Evolutionary conservation across 2,797 vertebrate species (phyloP).

Genomic region (Circus cinereus): DNA sequence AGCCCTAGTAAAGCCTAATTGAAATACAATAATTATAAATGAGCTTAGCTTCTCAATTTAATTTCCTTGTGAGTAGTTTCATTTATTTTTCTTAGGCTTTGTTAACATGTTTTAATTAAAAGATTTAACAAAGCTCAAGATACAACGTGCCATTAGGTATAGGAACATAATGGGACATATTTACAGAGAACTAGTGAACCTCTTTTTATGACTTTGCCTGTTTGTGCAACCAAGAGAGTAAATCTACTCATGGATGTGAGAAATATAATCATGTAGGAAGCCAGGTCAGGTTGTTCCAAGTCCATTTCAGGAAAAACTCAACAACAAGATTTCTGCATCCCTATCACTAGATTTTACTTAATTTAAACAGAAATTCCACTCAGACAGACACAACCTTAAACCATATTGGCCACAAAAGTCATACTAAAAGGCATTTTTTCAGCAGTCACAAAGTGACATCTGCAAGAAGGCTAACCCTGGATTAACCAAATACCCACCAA

Average conservation of each 20-base stretch:
- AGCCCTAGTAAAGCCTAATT: conserved; percentile 73
- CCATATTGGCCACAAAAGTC: background rate
- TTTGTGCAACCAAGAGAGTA: background rate
- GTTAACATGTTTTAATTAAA: conserved; percentile 81
- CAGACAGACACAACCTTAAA: background rate
- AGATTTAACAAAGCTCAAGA: conserved; percentile 74
- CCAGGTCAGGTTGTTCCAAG: background rate
- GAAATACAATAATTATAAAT: conserved; percentile 85
- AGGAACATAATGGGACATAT: background rate
- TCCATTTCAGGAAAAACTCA: background rate
- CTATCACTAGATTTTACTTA: background rate
- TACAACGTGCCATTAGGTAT: conserved; percentile 48
- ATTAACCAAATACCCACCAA: conserved; percentile 5
- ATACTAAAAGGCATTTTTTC: background rate
- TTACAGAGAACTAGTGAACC: background rate
- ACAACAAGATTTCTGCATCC: background rate
- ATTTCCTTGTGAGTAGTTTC: conserved; percentile 75
- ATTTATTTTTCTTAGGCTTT: conserved; percentile 78
- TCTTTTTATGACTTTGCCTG: background rate
- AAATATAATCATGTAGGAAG: background rate
- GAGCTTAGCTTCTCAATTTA: conserved; percentile 76
- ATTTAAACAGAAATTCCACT: background rate
- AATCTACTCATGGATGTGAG: background rate
- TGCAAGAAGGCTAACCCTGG: background rate
- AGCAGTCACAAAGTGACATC: background rate